Evolutionary conservation across 2,113 vertebrate species (phyloP), one percentile per base, ranked within the genome.

Genomic region (Rhegmatorhina hoffmannsi): DNA sequence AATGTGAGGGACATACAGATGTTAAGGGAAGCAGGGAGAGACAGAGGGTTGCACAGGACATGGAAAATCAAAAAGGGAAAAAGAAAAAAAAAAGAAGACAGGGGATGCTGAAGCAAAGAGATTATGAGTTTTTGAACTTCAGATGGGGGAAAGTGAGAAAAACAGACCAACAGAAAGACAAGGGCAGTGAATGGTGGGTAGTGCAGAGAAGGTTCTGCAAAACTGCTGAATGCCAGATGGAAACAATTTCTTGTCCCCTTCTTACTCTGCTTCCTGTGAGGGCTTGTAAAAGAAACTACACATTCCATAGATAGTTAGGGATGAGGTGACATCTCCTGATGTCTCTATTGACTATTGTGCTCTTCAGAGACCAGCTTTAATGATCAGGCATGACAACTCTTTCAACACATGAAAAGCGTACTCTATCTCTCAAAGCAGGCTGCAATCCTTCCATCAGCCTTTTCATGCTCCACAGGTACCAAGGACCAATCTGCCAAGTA

Each of bases 291-390:
- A 95, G 31, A 83, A 94, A 62, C 77, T 79, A 19, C 31, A 76
- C 5, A 2, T 91, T 84, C 86, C 84, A 52, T 17, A 92, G 69
- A 60, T 50, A 86, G 53, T 67, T 36, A 92, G 94, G 93, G 94
- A 92, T 90, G 95, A 95, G 84, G 93, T 90, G 92, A 95, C 95
- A 95, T 97, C 95, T 94, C 69, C 38, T 64, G 91, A 90, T 91
- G 92, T 95, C 94, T 90, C 46, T 92, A 94, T 70, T 60, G 28
- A 49, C 67, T 82, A 56, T 24, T 40, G 55, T 75, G 34, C 33
- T 92, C 91, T 92, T 95, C 92, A 69, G 70, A 93, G 72, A 91
- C 31, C 62, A 88, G n/a, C 21, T 94, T 83, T 62, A 73, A 81
- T 49, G 66, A 73, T 44, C 93, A 96, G 83, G 90, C 95, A 93